Evolutionary conservation across 2,888 invertebrate species (phyloP).

Genomic region (Rotaria sp.): DNA sequence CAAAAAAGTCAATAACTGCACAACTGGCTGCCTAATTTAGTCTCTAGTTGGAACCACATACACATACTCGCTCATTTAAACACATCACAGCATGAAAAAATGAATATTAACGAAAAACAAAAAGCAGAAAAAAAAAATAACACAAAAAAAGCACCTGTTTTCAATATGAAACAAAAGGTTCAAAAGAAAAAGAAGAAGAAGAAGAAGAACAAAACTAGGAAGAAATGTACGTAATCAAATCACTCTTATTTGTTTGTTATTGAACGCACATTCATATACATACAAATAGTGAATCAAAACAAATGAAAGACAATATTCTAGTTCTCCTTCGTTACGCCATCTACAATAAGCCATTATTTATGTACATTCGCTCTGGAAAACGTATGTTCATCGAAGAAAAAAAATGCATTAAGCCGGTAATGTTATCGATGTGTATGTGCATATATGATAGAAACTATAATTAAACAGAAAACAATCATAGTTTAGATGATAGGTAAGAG

Average conservation of each 20-base stretch:
- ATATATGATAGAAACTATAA: not conserved
- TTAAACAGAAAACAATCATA: not conserved
- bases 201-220: not conserved
- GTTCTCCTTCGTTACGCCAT: not conserved
- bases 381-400: not conserved
- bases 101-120: not conserved
- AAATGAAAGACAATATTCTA: slow-evolving; percentile 4
- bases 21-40: not conserved
- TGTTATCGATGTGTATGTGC: not conserved
- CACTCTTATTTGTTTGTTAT: not conserved
- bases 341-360: not conserved
- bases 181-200: not conserved
- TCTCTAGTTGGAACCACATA: not conserved
- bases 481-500: too few species aligned
- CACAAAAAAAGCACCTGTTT: not conserved
- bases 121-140: not conserved
- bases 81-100: slow-evolving; percentile 2
- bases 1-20: not conserved
- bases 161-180: not conserved
- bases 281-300: not conserved
- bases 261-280: not conserved
- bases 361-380: not conserved
- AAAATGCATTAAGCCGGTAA: not conserved
- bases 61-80: not conserved
- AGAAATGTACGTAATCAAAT: not conserved